Conservation (phyloP, 35 echinoderm and acorn worm genomes). For the Diadema setosum region DNA sequence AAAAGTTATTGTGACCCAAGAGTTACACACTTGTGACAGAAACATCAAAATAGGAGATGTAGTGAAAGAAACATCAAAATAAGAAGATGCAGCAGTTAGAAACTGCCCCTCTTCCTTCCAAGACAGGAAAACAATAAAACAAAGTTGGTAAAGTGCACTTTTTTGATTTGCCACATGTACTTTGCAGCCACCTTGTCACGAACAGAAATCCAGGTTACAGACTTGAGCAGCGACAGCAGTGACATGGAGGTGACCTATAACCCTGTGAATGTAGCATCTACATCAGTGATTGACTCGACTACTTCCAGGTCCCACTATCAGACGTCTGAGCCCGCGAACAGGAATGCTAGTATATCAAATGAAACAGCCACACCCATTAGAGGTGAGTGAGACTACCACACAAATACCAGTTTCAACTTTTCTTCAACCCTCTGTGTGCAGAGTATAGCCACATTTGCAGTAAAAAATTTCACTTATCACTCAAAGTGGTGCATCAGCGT, state of each 20-base stretch:
- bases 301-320: neutral
- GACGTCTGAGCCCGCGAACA: conserved; percentile 6
- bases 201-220: too few relatives aligned
- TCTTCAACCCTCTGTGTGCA: neutral
- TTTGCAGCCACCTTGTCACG: too few relatives aligned
- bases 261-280: conserved; percentile 6
- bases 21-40: too few relatives aligned
- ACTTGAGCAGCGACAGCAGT: neutral
- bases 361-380: neutral
- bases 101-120: too few relatives aligned
- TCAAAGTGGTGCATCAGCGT: neutral
- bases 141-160: too few relatives aligned
- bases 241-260: neutral
- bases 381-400: neutral
- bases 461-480: neutral
- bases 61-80: too few relatives aligned
- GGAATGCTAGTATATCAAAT: neutral
- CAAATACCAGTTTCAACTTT: neutral
- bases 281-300: neutral
- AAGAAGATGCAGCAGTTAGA: too few relatives aligned
- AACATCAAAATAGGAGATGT: too few relatives aligned
- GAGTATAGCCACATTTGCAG: neutral
- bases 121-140: too few relatives aligned
- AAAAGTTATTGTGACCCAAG: too few relatives aligned
- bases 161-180: too few relatives aligned